phyloP scores from a whole-genome alignment of 2,888 invertebrate genomes.

The Agonopterix arenella region DNA sequence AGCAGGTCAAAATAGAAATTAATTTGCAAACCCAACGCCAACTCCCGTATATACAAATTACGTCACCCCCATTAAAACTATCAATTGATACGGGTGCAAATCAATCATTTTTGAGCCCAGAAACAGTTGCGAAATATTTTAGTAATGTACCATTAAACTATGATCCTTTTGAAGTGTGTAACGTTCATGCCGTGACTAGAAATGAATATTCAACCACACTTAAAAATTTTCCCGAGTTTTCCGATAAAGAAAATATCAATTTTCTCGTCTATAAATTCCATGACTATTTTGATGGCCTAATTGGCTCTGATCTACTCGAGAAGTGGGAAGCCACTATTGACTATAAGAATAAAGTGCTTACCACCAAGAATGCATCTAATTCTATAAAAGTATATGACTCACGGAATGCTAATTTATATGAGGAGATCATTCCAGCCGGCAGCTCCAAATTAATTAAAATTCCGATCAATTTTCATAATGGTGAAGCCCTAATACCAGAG shows the following conservation, averaged over 20 bases:
- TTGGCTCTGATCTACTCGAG: conserved; percentile 1
- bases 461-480: conserved; percentile 10
- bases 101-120: conserved; percentile 11
- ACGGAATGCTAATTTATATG: conserved; percentile 11
- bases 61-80: conserved; percentile 6
- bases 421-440: conserved; percentile 12
- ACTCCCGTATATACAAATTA: conserved; percentile 9
- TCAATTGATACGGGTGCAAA: conserved; percentile 14
- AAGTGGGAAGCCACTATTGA: conserved; percentile 1
- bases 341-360: not conserved
- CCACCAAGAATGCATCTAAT: not conserved
- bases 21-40: conserved; percentile 11
- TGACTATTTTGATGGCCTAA: not conserved
- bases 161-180: conserved; percentile 1
- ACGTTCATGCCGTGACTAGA: not conserved
- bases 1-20: conserved; percentile 11
- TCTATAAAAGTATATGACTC: conserved; percentile 1
- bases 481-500: conserved; percentile 5
- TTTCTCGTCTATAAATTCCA: not conserved
- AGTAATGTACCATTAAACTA: conserved; percentile 5
- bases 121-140: conserved; percentile 8
- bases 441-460: conserved; percentile 9
- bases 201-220: not conserved
- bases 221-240: not conserved
- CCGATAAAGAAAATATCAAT: not conserved